Base-by-base conservation (phyloP, 2,888 invertebrate species). In the Pristionchus arcanus region DNA sequence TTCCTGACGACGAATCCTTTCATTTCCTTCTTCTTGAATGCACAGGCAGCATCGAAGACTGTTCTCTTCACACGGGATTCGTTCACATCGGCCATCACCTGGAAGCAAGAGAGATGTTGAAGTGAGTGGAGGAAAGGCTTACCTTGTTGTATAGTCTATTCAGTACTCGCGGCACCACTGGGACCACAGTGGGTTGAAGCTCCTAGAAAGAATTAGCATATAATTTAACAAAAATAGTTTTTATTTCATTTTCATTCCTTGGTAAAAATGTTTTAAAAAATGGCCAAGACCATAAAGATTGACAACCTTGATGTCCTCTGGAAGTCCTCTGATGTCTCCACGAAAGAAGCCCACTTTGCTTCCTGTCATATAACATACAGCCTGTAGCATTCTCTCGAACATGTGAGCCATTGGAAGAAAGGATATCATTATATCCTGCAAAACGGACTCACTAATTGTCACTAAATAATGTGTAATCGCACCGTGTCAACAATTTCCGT, bases 401-500 rank as follows among this genome's bases (percentile, higher is more conserved):
- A 98, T 98, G 96, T 99, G 99, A 25, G 99, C 98, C 94, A 99
- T 96, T 1, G 99, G 99, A 93, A 99, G 96, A 96, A 98, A 99
- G 92, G 98, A 98, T 95, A 99, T 97, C 94, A 94, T 94, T 37
- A 91, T 90, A n/a, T 87, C 87, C 87, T 87, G 42, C 0, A 59
- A 87, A 3, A 89, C 84, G 1, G 53, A 53, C 15, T 15, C 34
- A 1, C 15, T 25, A 4, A 37, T 34, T 2, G 34, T 11, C 4
- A 11, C 9, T 13, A 86, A 7, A 15, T 11, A 28, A 59, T n/a
- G 42, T 55, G 25, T n/a, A n/a, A n/a, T 25, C 28, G 63, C 86
- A 90, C 88, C 34, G 90, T 90, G 13, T 91, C 89, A 1, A 88
- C 81, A 85, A 94, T 91, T 34, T 90, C 91, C 25, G 91, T 89